A percentile compares a stretch with the other conserved stretches of the same genome.
Conservation (phyloP, 2,113 vertebrate genomes). For the Neofelis nebulosa region DNA sequence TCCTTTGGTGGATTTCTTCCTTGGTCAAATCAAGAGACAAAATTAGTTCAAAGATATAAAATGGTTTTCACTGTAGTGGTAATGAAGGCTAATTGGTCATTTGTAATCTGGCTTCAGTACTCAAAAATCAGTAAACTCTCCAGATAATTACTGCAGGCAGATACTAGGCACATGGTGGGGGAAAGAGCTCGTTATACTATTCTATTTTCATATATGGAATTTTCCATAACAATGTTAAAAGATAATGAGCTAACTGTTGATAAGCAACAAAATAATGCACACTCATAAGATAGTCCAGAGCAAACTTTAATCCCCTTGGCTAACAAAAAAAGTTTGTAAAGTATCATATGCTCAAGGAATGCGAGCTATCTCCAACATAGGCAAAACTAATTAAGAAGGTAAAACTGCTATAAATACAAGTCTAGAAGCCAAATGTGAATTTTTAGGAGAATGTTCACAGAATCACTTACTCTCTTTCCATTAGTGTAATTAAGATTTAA, state of each 20-base stretch:
- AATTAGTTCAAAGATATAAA: slow-evolving; percentile 63
- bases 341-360: slow-evolving; percentile 1
- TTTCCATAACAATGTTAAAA: slow-evolving; percentile 35
- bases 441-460: slow-evolving; percentile 45
- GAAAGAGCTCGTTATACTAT: slow-evolving; percentile 15
- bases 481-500: slow-evolving; percentile 52
- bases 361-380: neutral
- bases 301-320: neutral
- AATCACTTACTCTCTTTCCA: slow-evolving; percentile 12
- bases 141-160: neutral
- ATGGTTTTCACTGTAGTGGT: slow-evolving; percentile 34
- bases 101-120: slow-evolving; percentile 36
- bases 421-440: slow-evolving; percentile 49
- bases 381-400: neutral
- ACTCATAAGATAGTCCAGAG: slow-evolving; percentile 1
- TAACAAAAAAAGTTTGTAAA: slow-evolving; percentile 39
- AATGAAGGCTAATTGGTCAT: slow-evolving; percentile 40
- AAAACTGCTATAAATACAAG: slow-evolving; percentile 16
- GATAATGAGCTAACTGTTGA: slow-evolving; percentile 3
- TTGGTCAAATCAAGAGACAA: slow-evolving; percentile 63
- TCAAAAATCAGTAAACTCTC: slow-evolving; percentile 35
- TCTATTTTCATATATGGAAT: slow-evolving; percentile 4
- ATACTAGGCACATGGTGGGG: neutral
- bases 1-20: slow-evolving; percentile 37
- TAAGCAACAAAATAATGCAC: slow-evolving; percentile 23